These are phyloP conservation scores for Pseudochirops cupreus DNA, from an alignment of 2,797 vertebrate species.

Conservation along the genomic window DNA sequence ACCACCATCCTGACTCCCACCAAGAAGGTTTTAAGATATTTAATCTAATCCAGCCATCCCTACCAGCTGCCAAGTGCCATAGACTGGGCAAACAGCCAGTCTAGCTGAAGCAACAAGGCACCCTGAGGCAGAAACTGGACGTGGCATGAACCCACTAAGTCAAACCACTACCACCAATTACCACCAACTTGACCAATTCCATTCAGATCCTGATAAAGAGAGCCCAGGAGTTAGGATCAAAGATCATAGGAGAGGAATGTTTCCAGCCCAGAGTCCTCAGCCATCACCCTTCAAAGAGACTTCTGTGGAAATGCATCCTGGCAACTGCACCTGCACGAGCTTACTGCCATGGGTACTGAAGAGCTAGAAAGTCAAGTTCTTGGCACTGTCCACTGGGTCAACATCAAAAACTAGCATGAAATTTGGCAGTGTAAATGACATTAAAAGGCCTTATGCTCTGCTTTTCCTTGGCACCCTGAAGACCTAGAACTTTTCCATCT, in stretches of 20 bases:
- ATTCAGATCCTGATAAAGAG: not conserved
- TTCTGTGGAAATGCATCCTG: not conserved
- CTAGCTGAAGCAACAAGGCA: not conserved
- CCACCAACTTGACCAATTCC: not conserved
- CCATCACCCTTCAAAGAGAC: not conserved
- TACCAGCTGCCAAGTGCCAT: not conserved
- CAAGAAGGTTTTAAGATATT: not conserved
- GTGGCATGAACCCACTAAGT: not conserved
- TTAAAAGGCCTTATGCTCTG: not conserved
- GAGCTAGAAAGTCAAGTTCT: not conserved
- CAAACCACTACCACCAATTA: not conserved
- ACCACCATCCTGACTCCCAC: not conserved
- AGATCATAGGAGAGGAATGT: not conserved
- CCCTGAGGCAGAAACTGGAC: not conserved
- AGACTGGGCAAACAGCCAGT: not conserved
- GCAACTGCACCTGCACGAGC: not conserved
- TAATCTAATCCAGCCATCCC: not conserved
- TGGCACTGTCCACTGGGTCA: not conserved
- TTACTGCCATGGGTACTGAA: not conserved
- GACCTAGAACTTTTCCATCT: not conserved
- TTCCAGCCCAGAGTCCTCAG: not conserved
- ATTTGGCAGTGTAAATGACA: not conserved
- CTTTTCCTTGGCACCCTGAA: not conserved
- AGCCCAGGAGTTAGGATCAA: not conserved
- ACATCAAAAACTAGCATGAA: not conserved